Base-by-base conservation (phyloP, 2,888 invertebrate genomes). In the Machimus atricapillus region DNA sequence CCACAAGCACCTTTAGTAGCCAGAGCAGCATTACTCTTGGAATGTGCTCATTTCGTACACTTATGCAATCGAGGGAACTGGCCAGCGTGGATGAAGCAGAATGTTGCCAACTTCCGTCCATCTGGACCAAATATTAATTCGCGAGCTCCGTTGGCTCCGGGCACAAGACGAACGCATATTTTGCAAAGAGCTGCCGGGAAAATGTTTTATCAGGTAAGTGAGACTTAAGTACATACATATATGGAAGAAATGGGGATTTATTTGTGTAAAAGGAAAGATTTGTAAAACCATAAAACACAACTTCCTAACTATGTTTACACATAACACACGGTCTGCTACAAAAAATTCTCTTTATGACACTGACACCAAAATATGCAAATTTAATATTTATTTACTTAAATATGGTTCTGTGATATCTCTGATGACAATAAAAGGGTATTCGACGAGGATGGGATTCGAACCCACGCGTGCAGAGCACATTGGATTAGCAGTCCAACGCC, bases 21-120 rank as follows among this genome's bases (percentile, higher is more conserved):
- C 0, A 94, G 99, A 91, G 99, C 99, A 4, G 96, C 97, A 0
- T 94, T 99, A 86, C 93, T 99, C 8, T 92, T 99, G 88, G 99
- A 99, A 93, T 99, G 99, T 92, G 97, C 98, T 0, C 96, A 98
- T 91, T 97, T 99, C 90, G 99, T 99, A 1, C 98, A 99, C 91
- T 96, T 97, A 89, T 99, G 99, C 92, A 99, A 99, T 92, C 97
- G 97, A 91, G 99, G 99, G 0, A 98, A 98, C 90, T 99, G 99
- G 99, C 99, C 99, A 0, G 95, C 96, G 86, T 99, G 99, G 99
- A 97, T 99, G 95, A 98, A 98, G 92, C 95, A 97, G 9, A 97
- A 96, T 91, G 94, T 96, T 88, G 95, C 96, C 8, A 94, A 96
- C 90, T 96, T 96, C 91, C 94, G 96, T 77, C 95, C 95, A 0